phyloP scores from a whole-genome alignment of 2,888 invertebrate genomes.

The Drosophila silvestris region DNA sequence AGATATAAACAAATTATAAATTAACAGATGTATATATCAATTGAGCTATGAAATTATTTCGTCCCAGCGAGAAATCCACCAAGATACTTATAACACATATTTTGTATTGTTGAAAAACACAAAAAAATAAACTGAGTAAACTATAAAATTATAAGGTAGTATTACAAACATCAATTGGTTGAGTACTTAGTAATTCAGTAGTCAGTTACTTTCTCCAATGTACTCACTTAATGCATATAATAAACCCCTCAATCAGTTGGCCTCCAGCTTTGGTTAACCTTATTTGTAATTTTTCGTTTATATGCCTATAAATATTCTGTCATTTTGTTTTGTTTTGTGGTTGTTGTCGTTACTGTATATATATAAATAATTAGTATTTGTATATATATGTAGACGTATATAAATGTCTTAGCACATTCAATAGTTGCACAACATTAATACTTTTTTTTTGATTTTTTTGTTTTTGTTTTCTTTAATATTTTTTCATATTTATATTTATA shows the following conservation, averaged over 20 bases:
- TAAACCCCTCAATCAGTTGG: not conserved
- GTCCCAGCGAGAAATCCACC: not conserved
- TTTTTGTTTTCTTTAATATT: conserved; percentile 48
- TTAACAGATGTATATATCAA: conserved; percentile 28
- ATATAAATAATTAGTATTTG: conserved; percentile 75
- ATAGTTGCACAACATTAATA: conserved; percentile 82
- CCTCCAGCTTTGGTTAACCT: conserved; percentile 8
- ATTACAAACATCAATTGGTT: not conserved
- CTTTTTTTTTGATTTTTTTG: conserved; percentile 51
- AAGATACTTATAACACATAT: not conserved
- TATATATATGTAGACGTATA: conserved; percentile 79
- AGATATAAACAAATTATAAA: conserved; percentile 22
- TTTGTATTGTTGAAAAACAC: not conserved
- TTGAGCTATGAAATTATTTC: conserved; percentile 41
- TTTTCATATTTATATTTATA: conserved; percentile 22
- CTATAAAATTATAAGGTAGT: conserved; percentile 7
- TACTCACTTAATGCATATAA: conserved; percentile 2
- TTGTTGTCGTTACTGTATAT: conserved; percentile 45
- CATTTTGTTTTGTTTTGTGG: conserved; percentile 20
- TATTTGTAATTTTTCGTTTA: conserved; percentile 27
- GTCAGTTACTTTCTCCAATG: not conserved
- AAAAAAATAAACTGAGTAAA: not conserved
- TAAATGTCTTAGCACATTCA: conserved; percentile 78
- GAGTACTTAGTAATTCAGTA: conserved; percentile 11
- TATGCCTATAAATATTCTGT: conserved; percentile 47